phyloP scores from a whole-genome alignment of 2,797 vertebrate genomes.

The Orientallactaga sibirica region DNA sequence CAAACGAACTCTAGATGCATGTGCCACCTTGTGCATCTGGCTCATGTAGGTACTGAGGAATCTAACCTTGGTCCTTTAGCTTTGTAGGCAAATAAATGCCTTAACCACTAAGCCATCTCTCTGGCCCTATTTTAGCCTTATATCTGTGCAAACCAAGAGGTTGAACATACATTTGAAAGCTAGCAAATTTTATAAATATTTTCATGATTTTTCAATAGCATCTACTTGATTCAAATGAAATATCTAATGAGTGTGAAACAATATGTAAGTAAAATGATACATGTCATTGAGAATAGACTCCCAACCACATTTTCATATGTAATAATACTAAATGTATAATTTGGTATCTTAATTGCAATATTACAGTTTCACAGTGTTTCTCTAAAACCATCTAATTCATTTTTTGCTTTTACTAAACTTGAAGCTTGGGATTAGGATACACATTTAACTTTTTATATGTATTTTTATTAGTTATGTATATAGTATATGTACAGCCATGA shows the following conservation, averaged over 20 bases:
- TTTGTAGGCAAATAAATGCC: too few relatives aligned
- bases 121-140: background rate
- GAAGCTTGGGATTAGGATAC: constrained; percentile 38
- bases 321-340: background rate
- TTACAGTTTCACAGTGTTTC: background rate
- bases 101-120: too few relatives aligned
- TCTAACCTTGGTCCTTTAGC: too few relatives aligned
- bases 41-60: too few relatives aligned
- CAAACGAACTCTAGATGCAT: too few relatives aligned
- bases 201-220: background rate
- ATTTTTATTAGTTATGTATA: too few relatives aligned
- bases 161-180: background rate
- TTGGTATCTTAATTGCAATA: background rate
- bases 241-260: background rate
- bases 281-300: background rate
- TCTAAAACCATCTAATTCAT: background rate
- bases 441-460: constrained; percentile 49
- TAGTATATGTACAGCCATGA: too few relatives aligned
- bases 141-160: background rate
- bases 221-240: too few relatives aligned
- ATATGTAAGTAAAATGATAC: background rate
- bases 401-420: constrained; percentile 3
- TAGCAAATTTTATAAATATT: background rate
- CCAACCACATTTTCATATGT: background rate
- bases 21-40: too few relatives aligned